These are phyloP conservation scores for Zaprionus tsacasi DNA, from an alignment of 1,140 invertebrate species.

Conservation along the genomic window DNA sequence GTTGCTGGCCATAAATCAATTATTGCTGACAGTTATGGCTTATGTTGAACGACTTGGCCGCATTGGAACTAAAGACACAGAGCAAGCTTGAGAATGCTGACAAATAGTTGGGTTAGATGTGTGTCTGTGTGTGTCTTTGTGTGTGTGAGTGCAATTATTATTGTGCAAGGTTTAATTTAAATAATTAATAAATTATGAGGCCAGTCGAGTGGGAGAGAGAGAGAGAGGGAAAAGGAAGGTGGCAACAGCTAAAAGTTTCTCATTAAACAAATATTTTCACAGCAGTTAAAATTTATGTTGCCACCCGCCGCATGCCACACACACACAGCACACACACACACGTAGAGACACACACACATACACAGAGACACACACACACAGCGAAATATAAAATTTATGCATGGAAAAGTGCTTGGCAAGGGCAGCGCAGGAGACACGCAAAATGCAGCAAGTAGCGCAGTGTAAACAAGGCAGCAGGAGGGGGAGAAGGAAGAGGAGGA, in stretches of 20 bases:
- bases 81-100: constrained; percentile 21
- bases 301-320: constrained; percentile 25
- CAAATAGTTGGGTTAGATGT: constrained; percentile 32
- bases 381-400: constrained; percentile 68
- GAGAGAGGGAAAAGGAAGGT: neutral
- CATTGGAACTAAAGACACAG: neutral
- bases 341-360: neutral
- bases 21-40: constrained; percentile 23
- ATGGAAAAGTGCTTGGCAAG: constrained; percentile 35
- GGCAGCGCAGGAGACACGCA: neutral
- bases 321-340: constrained; percentile 14
- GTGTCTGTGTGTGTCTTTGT: constrained; percentile 15
- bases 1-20: constrained; percentile 31
- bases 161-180: constrained; percentile 63
- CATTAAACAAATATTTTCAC: constrained; percentile 83
- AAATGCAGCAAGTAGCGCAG: constrained; percentile 55
- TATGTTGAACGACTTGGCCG: neutral
- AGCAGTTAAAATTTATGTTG: constrained; percentile 79
- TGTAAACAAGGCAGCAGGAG: constrained; percentile 57
- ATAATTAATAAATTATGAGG: constrained; percentile 80
- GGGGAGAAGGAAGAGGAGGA: neutral
- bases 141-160: constrained; percentile 35
- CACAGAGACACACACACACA: constrained; percentile 39
- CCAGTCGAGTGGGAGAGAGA: constrained; percentile 23
- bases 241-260: constrained; percentile 70